Percentiles rank a stretch among this genome's conserved stretches.
These are phyloP conservation scores for Lasius platythorax DNA, from an alignment of 2,888 invertebrate genomes.

Conservation along the genomic window DNA sequence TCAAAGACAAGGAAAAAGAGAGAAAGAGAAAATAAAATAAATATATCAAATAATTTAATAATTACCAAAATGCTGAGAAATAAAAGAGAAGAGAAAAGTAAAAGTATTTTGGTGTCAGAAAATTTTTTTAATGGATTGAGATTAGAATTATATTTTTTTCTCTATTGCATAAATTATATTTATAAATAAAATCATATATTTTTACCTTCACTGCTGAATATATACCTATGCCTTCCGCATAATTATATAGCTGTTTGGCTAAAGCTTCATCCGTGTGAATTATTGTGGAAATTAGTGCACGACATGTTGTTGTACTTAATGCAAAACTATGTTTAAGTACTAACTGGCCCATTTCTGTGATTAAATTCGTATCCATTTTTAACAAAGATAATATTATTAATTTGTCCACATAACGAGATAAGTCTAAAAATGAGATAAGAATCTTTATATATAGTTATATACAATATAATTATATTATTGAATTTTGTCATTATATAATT, in stretches of 20 bases:
- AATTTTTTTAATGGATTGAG: slow-evolving; percentile 6
- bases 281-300: slow-evolving; percentile 71
- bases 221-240: slow-evolving; percentile 73
- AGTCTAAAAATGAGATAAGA: slow-evolving; percentile 68
- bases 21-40: neutral
- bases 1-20: neutral
- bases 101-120: neutral
- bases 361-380: slow-evolving; percentile 56
- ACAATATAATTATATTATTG: no score
- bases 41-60: slow-evolving; percentile 13
- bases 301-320: slow-evolving; percentile 65
- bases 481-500: neutral
- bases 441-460: neutral
- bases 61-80: neutral
- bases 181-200: neutral
- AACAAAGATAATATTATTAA: slow-evolving; percentile 67
- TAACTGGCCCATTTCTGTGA: slow-evolving; percentile 65
- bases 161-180: neutral
- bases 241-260: slow-evolving; percentile 75
- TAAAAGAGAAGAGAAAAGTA: neutral
- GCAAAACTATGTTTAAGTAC: slow-evolving; percentile 71
- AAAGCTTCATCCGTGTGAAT: slow-evolving; percentile 71
- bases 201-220: slow-evolving; percentile 76
- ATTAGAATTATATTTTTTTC: neutral
- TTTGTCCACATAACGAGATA: slow-evolving; percentile 71